Base-by-base conservation (phyloP, 2,113 vertebrate genomes). In the Cheilinus undulatus region DNA sequence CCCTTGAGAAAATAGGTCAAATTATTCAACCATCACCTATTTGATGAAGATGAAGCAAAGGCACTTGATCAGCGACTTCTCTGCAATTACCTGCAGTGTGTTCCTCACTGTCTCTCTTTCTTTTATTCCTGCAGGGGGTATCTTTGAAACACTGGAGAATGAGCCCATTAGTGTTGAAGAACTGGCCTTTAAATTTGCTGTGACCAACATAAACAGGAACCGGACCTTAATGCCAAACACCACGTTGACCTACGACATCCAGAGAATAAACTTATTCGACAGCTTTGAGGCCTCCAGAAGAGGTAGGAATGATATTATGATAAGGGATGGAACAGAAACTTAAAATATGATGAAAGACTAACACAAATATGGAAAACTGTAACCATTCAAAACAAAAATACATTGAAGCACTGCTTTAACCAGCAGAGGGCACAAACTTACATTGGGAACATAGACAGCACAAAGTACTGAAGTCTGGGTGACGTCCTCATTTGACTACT, bases 131-230 rank as follows among this genome's bases (percentile, higher is more conserved):
- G 56, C 93, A 99, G 98, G 98, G 81, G 98, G 98, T 64, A 99
- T 99, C 91, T 99, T 99, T 64, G 98, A 99, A 94, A 98, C 97
- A 4, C 91, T 96, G 84, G 98, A 99, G 93, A 98, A 96, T 59
- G 97, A 97, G 81, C 97, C 97, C 14, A 94, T 98, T 85, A 97
- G 97, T 63, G 91, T 96, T 71, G 98, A 99, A 91, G 98, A 99
- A 92, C 85, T 99, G 90, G 98, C 97, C 76, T 99, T 99, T 94
- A 99, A 99, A 93, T 99, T 99, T 84, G 97, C 98, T 49, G 96
- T 99, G 72, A 96, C 93, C 92, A 99, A 95, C 90, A 97, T 99
- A 88, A 99, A 99, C 88, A 93, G 97, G 90, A 98, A 99, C 90
- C 93, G 96, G 92, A 97, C 96, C 64, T 91, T 99, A 91, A 97